These are phyloP conservation scores for Acronicta leporina DNA, from an alignment of 2,888 invertebrate species.

Conservation along the genomic window DNA sequence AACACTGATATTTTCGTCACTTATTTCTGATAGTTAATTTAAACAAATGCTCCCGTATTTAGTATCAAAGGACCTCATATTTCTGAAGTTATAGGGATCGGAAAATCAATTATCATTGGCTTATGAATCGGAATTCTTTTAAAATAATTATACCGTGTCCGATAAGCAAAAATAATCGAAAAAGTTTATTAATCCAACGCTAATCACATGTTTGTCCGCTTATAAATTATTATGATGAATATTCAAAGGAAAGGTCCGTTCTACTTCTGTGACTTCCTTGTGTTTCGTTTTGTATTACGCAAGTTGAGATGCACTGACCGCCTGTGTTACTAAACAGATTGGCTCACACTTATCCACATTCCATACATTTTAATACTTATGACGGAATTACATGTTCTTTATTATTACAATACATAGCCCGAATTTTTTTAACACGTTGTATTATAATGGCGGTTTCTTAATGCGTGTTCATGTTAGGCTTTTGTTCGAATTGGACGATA, in stretches of 20 bases:
- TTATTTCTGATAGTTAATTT: no score
- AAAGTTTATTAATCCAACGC: slow-evolving; percentile 1
- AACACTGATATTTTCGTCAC: no score
- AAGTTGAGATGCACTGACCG: slow-evolving; percentile 70
- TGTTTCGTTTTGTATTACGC: slow-evolving; percentile 68
- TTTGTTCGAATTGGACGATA: not conserved
- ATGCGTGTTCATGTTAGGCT: slow-evolving; percentile 3
- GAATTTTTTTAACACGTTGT: slow-evolving; percentile 16
- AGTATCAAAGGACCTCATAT: no score
- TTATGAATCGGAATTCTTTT: no score
- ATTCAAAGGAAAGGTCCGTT: slow-evolving; percentile 53
- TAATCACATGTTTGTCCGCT: slow-evolving; percentile 17
- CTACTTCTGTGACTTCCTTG: slow-evolving; percentile 64
- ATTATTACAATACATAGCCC: slow-evolving; percentile 24
- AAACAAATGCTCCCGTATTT: no score
- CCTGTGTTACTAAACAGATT: slow-evolving; percentile 70
- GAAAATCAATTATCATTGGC: no score
- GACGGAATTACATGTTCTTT: slow-evolving; percentile 27
- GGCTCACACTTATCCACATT: slow-evolving; percentile 63
- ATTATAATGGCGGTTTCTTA: slow-evolving; percentile 16
- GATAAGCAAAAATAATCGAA: not conserved
- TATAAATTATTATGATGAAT: slow-evolving; percentile 39
- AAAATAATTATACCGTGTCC: not conserved
- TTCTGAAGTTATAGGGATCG: no score
- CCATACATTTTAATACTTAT: slow-evolving; percentile 57